Percentiles rank a stretch among this genome's conserved stretches.
Evolutionary conservation across 2,113 vertebrate species (phyloP).

Genomic region (Delphinapterus leucas): DNA sequence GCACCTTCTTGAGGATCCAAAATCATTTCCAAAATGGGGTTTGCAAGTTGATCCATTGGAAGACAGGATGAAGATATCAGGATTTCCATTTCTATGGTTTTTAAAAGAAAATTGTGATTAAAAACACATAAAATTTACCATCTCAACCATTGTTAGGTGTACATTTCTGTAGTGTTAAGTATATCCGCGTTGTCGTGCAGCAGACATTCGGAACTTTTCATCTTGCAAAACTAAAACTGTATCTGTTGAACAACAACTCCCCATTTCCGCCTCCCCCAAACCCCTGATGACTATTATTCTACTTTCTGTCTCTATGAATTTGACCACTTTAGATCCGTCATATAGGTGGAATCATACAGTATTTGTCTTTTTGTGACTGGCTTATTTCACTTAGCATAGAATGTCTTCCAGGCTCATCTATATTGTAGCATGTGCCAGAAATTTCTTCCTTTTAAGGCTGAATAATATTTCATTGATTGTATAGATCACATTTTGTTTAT

Average conservation of each 20-base stretch:
- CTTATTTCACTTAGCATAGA: background rate
- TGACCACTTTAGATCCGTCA: background rate
- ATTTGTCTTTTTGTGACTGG: background rate
- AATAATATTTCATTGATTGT: background rate
- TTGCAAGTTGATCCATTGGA: background rate
- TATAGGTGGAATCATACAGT: background rate
- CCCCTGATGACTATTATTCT: background rate
- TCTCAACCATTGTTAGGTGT: background rate
- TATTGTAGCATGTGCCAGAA: background rate
- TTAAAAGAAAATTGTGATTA: background rate
- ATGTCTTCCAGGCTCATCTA: background rate
- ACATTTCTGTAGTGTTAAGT: background rate
- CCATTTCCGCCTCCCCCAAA: background rate
- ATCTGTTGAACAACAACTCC: background rate
- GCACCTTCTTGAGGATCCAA: background rate
- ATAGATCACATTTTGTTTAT: background rate
- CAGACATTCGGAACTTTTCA: background rate
- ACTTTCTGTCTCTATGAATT: background rate
- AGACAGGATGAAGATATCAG: background rate
- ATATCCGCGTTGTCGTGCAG: background rate
- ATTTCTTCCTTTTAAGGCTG: background rate
- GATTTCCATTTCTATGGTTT: background rate
- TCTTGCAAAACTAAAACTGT: background rate
- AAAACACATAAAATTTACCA: background rate
- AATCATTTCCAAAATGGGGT: background rate